Conservation (phyloP, 2,888 invertebrate species). For the Netelia melanura region DNA sequence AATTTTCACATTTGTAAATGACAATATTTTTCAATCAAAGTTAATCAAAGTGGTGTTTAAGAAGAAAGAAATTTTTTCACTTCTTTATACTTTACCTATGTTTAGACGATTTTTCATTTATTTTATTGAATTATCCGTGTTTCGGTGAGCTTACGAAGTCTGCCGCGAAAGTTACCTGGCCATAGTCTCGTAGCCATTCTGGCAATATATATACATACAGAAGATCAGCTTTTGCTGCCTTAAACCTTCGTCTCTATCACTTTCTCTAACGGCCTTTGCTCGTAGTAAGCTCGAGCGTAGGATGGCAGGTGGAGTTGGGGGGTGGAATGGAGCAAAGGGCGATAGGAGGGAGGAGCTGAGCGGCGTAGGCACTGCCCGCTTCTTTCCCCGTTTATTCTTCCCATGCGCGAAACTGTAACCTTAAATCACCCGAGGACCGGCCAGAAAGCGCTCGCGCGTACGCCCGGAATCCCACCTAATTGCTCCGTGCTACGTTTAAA, state of each 20-base stretch:
- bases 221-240: constrained; percentile 48
- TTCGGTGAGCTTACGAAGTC: constrained; percentile 72
- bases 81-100: too few species aligned
- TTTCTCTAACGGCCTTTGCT: constrained; percentile 57
- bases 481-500: constrained; percentile 83
- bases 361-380: constrained; percentile 29
- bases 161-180: constrained; percentile 81
- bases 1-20: too few species aligned
- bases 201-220: constrained; percentile 5
- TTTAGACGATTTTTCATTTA: neutral
- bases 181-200: constrained; percentile 33
- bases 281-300: neutral
- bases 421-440: constrained; percentile 80
- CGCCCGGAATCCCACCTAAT: constrained; percentile 80
- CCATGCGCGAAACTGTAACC: constrained; percentile 76
- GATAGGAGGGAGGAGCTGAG: neutral
- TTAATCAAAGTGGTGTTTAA: too few species aligned
- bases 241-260: constrained; percentile 60
- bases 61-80: too few species aligned
- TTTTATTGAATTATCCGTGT: constrained; percentile 5
- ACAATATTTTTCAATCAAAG: too few species aligned
- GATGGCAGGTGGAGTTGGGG: neutral
- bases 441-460: constrained; percentile 73
- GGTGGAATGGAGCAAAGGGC: neutral
- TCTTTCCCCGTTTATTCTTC: constrained; percentile 78